phyloP scores from a whole-genome alignment of 2,113 vertebrate species.

The Chamaea fasciata region DNA sequence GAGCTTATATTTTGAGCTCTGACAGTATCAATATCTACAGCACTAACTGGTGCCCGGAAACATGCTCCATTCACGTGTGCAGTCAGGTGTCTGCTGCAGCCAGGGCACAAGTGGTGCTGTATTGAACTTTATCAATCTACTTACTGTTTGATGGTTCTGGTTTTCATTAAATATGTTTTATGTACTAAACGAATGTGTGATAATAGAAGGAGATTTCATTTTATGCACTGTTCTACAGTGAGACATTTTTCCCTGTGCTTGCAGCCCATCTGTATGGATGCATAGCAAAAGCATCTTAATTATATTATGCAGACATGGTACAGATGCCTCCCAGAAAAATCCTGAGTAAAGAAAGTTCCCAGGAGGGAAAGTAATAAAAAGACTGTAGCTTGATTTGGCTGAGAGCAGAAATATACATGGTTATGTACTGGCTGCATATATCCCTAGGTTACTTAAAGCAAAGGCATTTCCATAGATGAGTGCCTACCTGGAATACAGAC shows the following conservation, averaged over 20 bases:
- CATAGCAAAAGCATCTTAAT: neutral
- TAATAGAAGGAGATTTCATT: neutral
- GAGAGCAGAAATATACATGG: fast-evolving
- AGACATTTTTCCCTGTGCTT: neutral
- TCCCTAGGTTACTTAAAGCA: neutral
- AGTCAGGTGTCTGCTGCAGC: neutral
- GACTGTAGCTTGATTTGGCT: neutral
- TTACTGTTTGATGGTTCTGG: neutral
- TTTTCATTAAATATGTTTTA: constrained; percentile 19
- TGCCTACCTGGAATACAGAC: neutral
- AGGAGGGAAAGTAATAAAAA: neutral
- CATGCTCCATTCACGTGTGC: fast-evolving
- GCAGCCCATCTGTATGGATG: neutral
- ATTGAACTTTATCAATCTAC: neutral
- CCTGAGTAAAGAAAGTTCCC: neutral
- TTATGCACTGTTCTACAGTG: neutral
- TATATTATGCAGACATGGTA: neutral
- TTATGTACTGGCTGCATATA: neutral
- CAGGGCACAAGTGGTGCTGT: neutral
- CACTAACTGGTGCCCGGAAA: neutral
- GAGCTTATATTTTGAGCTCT: neutral
- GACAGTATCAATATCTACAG: neutral
- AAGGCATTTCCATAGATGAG: neutral
- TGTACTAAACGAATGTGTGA: neutral
- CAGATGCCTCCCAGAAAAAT: neutral